Conservation (phyloP, 2,888 invertebrate genomes). For the Minunthozetes semirufus region DNA sequence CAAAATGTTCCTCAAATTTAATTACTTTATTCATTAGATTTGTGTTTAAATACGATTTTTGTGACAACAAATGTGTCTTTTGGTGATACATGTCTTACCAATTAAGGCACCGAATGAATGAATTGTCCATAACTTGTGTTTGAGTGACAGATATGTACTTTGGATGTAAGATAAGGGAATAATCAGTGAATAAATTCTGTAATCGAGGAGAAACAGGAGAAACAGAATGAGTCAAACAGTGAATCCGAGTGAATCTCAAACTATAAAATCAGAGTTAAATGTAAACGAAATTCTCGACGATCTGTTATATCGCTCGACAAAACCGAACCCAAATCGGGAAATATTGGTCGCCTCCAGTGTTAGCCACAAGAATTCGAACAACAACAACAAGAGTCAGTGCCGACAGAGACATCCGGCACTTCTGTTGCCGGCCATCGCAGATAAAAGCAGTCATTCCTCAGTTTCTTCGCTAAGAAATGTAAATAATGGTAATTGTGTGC, state of each 20-base stretch:
- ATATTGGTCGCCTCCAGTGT: conserved; percentile 9
- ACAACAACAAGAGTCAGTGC: neutral
- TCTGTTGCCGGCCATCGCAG: conserved; percentile 8
- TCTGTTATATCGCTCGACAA: conserved; percentile 12
- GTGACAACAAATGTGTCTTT: no score
- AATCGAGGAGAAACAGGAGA: neutral
- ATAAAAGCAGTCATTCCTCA: neutral
- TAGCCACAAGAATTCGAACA: neutral
- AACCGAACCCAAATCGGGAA: conserved; percentile 23
- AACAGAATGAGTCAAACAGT: neutral
- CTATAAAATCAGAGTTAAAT: neutral
- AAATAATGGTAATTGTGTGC: neutral
- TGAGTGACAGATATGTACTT: no score
- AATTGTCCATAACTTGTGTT: no score
- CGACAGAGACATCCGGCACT: conserved; percentile 34
- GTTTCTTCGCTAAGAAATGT: neutral
- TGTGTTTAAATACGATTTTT: no score
- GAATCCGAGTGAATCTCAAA: neutral
- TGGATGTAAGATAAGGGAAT: no score
- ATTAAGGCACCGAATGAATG: no score
- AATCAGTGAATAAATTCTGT: no score
- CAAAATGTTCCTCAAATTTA: no score
- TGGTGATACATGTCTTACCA: no score
- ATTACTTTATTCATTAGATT: no score
- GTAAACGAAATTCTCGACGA: conserved; percentile 16